Base-by-base conservation (phyloP, 1,140 invertebrate species). In the Melanaphis sacchari region DNA sequence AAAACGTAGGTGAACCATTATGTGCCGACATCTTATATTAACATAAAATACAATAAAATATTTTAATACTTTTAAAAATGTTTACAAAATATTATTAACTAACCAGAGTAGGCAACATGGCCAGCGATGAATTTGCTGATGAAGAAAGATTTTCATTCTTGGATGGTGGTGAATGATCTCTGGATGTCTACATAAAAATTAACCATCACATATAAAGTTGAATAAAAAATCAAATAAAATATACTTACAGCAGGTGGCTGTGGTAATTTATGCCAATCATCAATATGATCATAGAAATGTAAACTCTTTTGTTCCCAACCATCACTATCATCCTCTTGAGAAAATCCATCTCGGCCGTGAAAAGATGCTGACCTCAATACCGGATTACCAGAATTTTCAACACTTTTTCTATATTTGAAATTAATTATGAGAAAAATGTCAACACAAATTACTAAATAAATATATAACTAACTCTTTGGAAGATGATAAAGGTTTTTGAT, bases 351-450 rank as follows among this genome's bases (percentile, higher is more conserved):
- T 40, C 91, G 81, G 0, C 96, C 96, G 94, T 96, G 96, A 94
- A 96, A 96, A 90, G 96, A 96, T 31, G 96, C 96, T 18, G 96
- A 96, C 43, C 96, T 94, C 40, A 96, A 94, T 15, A 96, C 95
- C 9, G 95, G 96, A 94, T 94, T 95, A 87, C 95, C 95, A 43
- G 95, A 95, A 93, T 95, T 95, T 91, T 82, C 59, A 22, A 46
- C 21, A 91, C 9, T 91, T 41, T 46, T 84, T 76, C 66, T 93
- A 40, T 31, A 93, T 36, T 46, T 36, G 2, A 52, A 89, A 22
- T 11, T 24, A 89, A 26, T 54, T 40, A 7, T 31, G 31, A 46
- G 41, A 81, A 49, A 88, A 76, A 40, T 94, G 2, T 21, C 36
- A 1, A 49, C 2, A 36, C 9, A 22, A 88, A 52, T 38, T 49